Evolutionary conservation across 2,113 vertebrate genomes (phyloP).

Genomic region (Plotosus lineatus): DNA sequence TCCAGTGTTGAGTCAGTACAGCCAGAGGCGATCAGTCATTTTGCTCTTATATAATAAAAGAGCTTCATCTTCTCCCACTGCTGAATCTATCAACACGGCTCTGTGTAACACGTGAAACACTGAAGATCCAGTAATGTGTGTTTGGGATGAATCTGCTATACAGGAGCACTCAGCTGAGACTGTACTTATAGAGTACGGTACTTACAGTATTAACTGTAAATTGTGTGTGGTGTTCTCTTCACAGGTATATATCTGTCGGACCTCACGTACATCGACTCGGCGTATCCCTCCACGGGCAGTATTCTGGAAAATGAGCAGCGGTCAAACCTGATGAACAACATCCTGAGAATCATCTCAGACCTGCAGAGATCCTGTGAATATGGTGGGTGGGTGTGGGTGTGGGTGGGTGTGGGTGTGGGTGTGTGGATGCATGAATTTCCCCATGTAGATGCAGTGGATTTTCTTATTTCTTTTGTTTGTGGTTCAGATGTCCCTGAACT

Average conservation of each 20-base stretch:
- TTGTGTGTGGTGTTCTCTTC: background rate
- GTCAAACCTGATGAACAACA: conserved; percentile 98
- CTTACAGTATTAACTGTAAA: background rate
- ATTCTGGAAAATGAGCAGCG: conserved; percentile 97
- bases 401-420: conserved; percentile 39
- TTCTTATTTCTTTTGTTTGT: conserved; percentile 1
- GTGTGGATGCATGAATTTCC: background rate
- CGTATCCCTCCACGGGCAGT: conserved; percentile 96
- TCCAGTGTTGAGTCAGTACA: conserved; percentile 7
- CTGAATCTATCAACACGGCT: background rate
- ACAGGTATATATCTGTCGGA: conserved; percentile 98
- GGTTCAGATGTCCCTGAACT: conserved; percentile 86
- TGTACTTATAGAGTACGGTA: conserved; percentile 40
- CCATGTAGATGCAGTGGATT: background rate
- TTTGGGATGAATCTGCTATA: conserved; percentile 1
- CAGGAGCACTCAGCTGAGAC: background rate
- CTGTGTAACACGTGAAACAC: background rate
- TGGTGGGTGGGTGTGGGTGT: conserved; percentile 77
- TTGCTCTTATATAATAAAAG: background rate
- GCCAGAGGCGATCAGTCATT: conserved; percentile 17
- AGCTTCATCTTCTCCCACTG: background rate
- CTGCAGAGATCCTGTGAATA: conserved; percentile 94
- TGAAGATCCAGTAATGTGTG: background rate
- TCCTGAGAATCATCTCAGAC: conserved; percentile 97
- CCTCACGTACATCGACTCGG: conserved; percentile 96